Evolutionary conservation across 2,888 invertebrate species (phyloP).

Genomic region (Perizoma affinitatum): DNA sequence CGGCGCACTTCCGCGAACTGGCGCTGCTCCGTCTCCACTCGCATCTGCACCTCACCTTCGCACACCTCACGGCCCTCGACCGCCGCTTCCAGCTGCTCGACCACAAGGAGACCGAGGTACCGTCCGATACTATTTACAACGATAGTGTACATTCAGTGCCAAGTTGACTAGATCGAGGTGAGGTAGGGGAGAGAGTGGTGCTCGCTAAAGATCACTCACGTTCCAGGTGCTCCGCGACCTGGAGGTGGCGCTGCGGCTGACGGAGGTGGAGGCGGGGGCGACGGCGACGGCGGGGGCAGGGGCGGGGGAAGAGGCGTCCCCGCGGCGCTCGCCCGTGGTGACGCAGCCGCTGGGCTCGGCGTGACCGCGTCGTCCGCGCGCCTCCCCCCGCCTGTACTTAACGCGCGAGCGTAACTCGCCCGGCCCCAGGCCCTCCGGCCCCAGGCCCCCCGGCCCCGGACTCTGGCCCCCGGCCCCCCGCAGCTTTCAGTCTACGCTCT

Average conservation of each 20-base stretch:
- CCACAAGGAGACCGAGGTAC: slow-evolving; percentile 94
- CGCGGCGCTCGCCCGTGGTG: slow-evolving; percentile 29
- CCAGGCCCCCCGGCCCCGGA: slow-evolving; percentile 41
- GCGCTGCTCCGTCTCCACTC: slow-evolving; percentile 96
- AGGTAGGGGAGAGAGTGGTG: too few species aligned
- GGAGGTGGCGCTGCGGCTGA: slow-evolving; percentile 90
- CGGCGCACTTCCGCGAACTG: slow-evolving; percentile 98
- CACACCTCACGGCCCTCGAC: slow-evolving; percentile 95
- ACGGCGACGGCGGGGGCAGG: slow-evolving; percentile 32
- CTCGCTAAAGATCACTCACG: too few species aligned
- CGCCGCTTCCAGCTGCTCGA: slow-evolving; percentile 96
- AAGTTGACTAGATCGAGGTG: too few species aligned
- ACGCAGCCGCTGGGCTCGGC: slow-evolving; percentile 44
- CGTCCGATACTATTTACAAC: too few species aligned
- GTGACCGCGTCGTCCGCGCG: slow-evolving; percentile 23
- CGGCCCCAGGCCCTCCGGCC: slow-evolving; percentile 16
- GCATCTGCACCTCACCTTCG: slow-evolving; percentile 98
- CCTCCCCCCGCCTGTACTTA: slow-evolving; percentile 47
- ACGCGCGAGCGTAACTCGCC: slow-evolving; percentile 39
- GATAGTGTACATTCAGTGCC: too few species aligned
- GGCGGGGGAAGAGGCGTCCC: slow-evolving; percentile 52
- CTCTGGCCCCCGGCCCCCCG: slow-evolving; percentile 40
- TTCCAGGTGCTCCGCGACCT: slow-evolving; percentile 92
- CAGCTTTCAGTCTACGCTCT: slow-evolving; percentile 16
- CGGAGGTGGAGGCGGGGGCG: slow-evolving; percentile 60